Evolutionary conservation across 2,113 vertebrate species (phyloP).

Genomic region (Gila orcuttii): DNA sequence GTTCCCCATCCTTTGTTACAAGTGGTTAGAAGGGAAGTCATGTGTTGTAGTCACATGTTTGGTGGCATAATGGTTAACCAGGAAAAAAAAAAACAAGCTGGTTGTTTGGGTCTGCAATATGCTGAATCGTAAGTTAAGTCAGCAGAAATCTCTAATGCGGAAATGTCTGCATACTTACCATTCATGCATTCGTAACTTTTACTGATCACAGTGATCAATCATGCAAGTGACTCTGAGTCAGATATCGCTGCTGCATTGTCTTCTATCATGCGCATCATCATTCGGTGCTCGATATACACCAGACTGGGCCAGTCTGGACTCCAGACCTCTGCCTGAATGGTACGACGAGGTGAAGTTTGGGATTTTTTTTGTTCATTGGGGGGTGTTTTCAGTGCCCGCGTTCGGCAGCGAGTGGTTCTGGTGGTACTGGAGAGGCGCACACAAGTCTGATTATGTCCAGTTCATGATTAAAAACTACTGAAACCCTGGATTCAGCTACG

Average conservation of each 20-base stretch:
- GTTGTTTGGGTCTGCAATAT: background rate
- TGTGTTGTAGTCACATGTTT: background rate
- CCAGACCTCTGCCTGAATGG: constrained; percentile 87
- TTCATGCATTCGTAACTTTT: background rate
- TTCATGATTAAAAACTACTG: constrained; percentile 84
- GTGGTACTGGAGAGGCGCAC: constrained; percentile 87
- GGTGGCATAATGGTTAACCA: background rate
- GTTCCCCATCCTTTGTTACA: background rate
- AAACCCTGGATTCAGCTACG: constrained; percentile 83
- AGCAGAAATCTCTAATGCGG: background rate
- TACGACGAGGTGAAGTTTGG: constrained; percentile 90
- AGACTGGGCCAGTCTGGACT: constrained; percentile 88
- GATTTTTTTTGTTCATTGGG: constrained; percentile 95
- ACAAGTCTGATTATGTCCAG: constrained; percentile 62
- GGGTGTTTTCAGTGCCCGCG: constrained; percentile 89
- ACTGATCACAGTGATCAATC: too few species aligned
- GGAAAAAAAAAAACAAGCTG: constrained; percentile 19
- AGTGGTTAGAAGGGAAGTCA: background rate
- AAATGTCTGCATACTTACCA: background rate
- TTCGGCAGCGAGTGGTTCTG: constrained; percentile 97
- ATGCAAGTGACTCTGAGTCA: background rate
- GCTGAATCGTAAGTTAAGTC: background rate
- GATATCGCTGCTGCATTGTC: constrained; percentile 4
- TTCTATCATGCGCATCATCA: background rate
- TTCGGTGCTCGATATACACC: constrained; percentile 72